A percentile compares a stretch with the other conserved stretches of the same genome.
Evolutionary conservation across 2,888 invertebrate species (phyloP).

Genomic region (Drosophila paracracens): DNA sequence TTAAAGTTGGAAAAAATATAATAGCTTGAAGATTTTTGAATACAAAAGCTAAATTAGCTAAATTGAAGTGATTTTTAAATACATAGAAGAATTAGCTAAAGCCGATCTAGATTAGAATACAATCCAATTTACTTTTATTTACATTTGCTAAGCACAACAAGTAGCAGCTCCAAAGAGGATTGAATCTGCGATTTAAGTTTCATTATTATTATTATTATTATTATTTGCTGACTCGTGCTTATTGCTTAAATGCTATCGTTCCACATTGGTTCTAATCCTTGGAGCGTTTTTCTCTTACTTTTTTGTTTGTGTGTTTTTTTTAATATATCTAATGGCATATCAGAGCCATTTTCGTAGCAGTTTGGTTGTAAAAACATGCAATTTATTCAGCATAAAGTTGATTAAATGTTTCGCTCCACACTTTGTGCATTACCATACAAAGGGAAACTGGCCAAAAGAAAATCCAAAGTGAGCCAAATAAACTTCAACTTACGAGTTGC

Average conservation of each 20-base stretch:
- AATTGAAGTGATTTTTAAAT: neutral
- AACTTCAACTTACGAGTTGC: slow-evolving; percentile 39
- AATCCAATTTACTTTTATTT: neutral
- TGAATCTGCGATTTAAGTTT: neutral
- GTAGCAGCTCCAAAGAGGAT: neutral
- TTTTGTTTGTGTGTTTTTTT: slow-evolving; percentile 21
- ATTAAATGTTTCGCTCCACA: slow-evolving; percentile 62
- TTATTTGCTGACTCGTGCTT: neutral
- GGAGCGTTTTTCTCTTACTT: slow-evolving; percentile 2
- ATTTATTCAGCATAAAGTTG: slow-evolving; percentile 71
- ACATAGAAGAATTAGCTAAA: neutral
- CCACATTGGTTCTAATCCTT: slow-evolving; percentile 40
- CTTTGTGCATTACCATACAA: slow-evolving; percentile 65
- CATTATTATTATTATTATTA: neutral
- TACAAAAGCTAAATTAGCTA: neutral
- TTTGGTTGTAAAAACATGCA: slow-evolving; percentile 13
- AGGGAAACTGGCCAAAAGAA: slow-evolving; percentile 27
- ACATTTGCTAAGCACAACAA: neutral
- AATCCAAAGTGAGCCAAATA: slow-evolving; percentile 27
- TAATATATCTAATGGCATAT: slow-evolving; percentile 69
- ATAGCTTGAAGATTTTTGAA: neutral
- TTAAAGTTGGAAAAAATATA: too few relatives aligned
- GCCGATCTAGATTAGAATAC: neutral
- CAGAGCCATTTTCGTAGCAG: slow-evolving; percentile 5
- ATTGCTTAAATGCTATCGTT: slow-evolving; percentile 7